Conservation (phyloP, 2,797 vertebrate species). For the Halcyon badia region DNA sequence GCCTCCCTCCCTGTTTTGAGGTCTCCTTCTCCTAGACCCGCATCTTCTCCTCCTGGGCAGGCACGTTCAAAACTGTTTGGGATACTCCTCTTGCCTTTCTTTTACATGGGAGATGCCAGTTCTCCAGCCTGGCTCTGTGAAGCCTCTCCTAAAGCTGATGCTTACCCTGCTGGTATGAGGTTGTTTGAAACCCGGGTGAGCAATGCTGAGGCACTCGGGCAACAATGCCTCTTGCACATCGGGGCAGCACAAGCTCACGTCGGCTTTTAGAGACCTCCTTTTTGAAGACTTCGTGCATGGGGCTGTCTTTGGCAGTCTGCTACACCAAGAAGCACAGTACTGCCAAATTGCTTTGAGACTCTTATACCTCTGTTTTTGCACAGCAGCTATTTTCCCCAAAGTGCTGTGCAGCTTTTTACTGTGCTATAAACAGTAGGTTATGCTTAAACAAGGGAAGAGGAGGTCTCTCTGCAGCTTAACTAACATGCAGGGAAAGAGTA, state of each 20-base stretch:
- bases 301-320: background rate
- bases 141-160: background rate
- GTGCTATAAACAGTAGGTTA: slow-evolving; percentile 2
- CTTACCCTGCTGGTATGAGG: background rate
- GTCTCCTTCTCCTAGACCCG: background rate
- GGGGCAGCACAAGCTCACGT: background rate
- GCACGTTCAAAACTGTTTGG: background rate
- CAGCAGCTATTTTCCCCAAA: background rate
- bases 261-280: background rate
- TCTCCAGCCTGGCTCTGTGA: background rate
- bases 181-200: background rate
- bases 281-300: background rate
- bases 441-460: background rate
- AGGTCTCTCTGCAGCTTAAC: slow-evolving; percentile 1
- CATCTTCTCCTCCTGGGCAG: background rate
- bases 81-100: background rate
- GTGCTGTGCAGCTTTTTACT: background rate
- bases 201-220: background rate
- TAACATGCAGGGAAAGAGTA: background rate
- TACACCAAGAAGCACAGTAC: background rate
- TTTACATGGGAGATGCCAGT: background rate
- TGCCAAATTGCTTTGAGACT: background rate
- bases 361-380: background rate
- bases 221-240: background rate
- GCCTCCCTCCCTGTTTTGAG: background rate